Evolutionary conservation across 2,113 vertebrate genomes (phyloP).

Genomic region (Brachyistius frenatus): DNA sequence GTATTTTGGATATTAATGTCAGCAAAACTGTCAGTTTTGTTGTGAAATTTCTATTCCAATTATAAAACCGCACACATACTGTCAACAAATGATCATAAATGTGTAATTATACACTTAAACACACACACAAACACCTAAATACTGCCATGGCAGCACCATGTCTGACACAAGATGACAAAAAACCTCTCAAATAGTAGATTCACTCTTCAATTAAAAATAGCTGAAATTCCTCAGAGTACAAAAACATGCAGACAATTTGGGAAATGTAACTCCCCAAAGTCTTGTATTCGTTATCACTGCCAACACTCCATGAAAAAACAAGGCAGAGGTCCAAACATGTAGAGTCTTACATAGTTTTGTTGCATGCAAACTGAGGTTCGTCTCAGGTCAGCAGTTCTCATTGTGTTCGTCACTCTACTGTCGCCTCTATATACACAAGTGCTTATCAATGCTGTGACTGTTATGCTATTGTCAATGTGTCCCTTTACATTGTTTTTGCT

Average conservation of each 20-base stretch:
- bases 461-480: background rate
- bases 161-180: background rate
- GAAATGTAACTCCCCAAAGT: conserved; percentile 34
- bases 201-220: conserved; percentile 39
- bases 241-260: conserved; percentile 36
- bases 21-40: conserved; percentile 25
- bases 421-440: background rate
- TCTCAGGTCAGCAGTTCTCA: conserved; percentile 47
- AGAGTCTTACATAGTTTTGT: conserved; percentile 8
- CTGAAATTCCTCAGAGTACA: conserved; percentile 34
- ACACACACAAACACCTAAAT: background rate
- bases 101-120: background rate
- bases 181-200: conserved; percentile 10
- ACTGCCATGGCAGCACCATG: conserved; percentile 4
- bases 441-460: background rate
- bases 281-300: background rate
- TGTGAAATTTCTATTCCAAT: conserved; percentile 7
- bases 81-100: background rate
- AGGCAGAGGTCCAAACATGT: background rate
- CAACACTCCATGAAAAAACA: conserved; percentile 32
- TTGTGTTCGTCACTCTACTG: conserved; percentile 14
- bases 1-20: conserved; percentile 1
- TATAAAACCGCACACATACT: conserved; percentile 1
- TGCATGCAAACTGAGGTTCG: conserved; percentile 12
- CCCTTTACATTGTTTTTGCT: background rate